Conservation (phyloP, 2,888 invertebrate species). For the Chelonus formosanus region DNA sequence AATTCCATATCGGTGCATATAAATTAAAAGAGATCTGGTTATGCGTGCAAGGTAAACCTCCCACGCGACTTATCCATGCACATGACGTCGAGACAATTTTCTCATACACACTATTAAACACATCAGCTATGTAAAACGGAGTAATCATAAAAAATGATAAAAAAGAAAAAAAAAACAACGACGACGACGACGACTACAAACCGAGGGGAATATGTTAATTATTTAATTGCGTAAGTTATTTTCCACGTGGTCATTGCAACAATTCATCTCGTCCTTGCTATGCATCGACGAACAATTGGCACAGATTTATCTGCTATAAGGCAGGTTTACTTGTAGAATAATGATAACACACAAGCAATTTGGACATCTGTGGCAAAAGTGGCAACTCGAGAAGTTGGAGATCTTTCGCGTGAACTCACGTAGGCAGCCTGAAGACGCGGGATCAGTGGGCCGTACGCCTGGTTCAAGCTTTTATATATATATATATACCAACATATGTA, state of each 20-base stretch:
- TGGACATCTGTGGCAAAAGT: slow-evolving; percentile 24
- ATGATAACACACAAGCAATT: slow-evolving; percentile 6
- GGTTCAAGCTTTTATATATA: slow-evolving; percentile 1
- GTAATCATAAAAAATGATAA: slow-evolving; percentile 12
- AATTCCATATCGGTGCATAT: slow-evolving; percentile 33
- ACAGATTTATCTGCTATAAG: background rate
- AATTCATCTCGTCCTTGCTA: slow-evolving; percentile 31
- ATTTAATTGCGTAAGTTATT: slow-evolving; percentile 32
- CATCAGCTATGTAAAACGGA: slow-evolving; percentile 16
- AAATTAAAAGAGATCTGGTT: slow-evolving; percentile 43
- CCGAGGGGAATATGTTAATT: slow-evolving; percentile 30
- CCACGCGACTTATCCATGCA: slow-evolving; percentile 43
- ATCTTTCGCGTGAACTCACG: slow-evolving; percentile 30
- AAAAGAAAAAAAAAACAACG: slow-evolving; percentile 3
- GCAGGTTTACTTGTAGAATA: background rate
- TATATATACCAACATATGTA: slow-evolving; percentile 14
- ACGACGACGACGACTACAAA: background rate
- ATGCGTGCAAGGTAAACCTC: slow-evolving; percentile 46
- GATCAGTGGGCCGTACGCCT: slow-evolving; percentile 28
- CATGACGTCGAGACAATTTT: slow-evolving; percentile 27
- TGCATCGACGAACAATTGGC: slow-evolving; percentile 27
- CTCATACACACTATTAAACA: slow-evolving; percentile 18
- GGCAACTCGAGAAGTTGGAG: slow-evolving; percentile 16
- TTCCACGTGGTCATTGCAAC: slow-evolving; percentile 26
- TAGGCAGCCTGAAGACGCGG: slow-evolving; percentile 28